phyloP scores from a whole-genome alignment of 1,140 invertebrate species.

The Drosophila seguyi region DNA sequence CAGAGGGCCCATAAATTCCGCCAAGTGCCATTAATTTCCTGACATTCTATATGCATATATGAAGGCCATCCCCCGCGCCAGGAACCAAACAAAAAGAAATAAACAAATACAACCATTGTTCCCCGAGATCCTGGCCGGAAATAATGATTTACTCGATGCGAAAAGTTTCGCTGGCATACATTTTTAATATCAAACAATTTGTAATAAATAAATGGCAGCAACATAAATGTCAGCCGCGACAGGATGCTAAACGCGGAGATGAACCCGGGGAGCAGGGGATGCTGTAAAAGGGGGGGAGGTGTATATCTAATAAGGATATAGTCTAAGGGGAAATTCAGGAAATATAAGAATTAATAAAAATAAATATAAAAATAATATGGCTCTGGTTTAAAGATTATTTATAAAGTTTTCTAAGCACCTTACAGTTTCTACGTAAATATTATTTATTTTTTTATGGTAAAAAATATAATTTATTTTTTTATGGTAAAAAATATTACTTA shows the following conservation, averaged over 20 bases:
- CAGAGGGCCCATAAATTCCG: slow-evolving; percentile 67
- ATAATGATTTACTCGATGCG: slow-evolving; percentile 67
- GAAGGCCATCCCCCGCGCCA: not conserved
- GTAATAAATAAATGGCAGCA: slow-evolving; percentile 76
- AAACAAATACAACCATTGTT: slow-evolving; percentile 39
- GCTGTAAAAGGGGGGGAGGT: not conserved
- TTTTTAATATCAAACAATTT: slow-evolving; percentile 82
- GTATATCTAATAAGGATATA: not conserved
- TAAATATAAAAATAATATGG: too few relatives aligned
- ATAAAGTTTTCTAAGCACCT: too few relatives aligned
- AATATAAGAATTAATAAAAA: too few relatives aligned
- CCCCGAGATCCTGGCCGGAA: slow-evolving; percentile 1
- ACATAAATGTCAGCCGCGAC: slow-evolving; percentile 70
- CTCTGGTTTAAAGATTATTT: too few relatives aligned
- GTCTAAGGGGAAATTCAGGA: not conserved
- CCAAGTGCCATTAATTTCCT: slow-evolving; percentile 77
- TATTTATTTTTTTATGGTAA: too few relatives aligned
- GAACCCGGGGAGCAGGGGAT: not conserved
- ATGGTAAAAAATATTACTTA: too few relatives aligned
- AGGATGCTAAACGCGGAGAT: slow-evolving; percentile 33
- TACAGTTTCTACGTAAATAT: too few relatives aligned
- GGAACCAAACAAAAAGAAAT: not conserved
- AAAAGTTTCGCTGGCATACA: slow-evolving; percentile 54
- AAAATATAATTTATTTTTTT: too few relatives aligned
- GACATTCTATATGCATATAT: slow-evolving; percentile 70